Percentiles rank a stretch among this genome's conserved stretches.
Conservation (phyloP, 2,888 invertebrate genomes). For the Eurytoma californica region DNA sequence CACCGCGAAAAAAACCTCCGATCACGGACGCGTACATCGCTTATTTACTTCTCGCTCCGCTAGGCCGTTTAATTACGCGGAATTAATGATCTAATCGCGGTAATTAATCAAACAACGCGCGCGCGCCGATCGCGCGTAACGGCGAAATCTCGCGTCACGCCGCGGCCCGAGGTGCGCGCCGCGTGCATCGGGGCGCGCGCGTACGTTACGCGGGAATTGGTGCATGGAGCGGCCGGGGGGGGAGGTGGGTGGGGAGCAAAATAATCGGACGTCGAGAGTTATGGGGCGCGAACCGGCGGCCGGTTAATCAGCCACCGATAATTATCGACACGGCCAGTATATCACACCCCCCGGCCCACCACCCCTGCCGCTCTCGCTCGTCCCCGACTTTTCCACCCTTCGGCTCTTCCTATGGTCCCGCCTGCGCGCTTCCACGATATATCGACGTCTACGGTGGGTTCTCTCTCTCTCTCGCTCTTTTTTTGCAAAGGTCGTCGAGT, state of each 20-base stretch:
- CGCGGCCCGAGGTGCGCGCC: constrained; percentile 74
- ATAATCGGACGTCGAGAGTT: constrained; percentile 75
- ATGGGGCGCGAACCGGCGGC: constrained; percentile 73
- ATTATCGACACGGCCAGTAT: constrained; percentile 75
- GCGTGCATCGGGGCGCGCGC: constrained; percentile 70
- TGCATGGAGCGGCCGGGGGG: constrained; percentile 2
- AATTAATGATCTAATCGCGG: constrained; percentile 58
- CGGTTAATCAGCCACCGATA: constrained; percentile 68
- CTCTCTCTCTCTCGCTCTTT: too few species aligned
- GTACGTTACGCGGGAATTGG: constrained; percentile 31
- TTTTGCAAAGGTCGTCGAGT: not conserved
- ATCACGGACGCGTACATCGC: not conserved
- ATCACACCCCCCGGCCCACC: constrained; percentile 69
- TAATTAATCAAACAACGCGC: constrained; percentile 54
- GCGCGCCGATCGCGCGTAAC: constrained; percentile 35
- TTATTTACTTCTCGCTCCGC: constrained; percentile 45
- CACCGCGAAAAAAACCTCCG: too few species aligned
- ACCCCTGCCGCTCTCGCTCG: constrained; percentile 36
- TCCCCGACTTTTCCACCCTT: constrained; percentile 56
- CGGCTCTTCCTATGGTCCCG: constrained; percentile 38
- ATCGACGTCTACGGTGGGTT: not conserved
- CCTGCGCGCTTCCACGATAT: constrained; percentile 22
- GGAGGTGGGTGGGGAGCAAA: constrained; percentile 65
- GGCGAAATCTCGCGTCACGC: constrained; percentile 68
- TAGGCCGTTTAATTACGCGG: constrained; percentile 61